These are phyloP conservation scores for Eudyptes chrysolophus DNA, from an alignment of 2,113 vertebrate genomes.

Conservation along the genomic window DNA sequence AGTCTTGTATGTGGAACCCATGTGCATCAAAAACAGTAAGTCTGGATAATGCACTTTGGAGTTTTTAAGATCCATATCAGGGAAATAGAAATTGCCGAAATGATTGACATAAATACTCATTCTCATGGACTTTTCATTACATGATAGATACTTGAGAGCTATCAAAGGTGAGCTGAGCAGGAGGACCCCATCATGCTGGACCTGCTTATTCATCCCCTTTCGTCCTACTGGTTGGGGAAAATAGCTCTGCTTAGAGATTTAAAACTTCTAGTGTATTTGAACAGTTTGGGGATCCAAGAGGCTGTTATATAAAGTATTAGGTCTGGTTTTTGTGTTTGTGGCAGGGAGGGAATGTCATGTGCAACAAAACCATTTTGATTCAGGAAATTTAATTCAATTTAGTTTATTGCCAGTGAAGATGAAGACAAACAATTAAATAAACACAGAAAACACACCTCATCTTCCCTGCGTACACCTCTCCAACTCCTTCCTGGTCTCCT, in stretches of 20 bases:
- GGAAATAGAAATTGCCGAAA: not conserved
- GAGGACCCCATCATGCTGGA: not conserved
- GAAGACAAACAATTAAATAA: not conserved
- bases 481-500: not conserved
- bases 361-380: not conserved
- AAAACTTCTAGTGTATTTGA: not conserved
- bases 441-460: not conserved
- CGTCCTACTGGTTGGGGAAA: not conserved
- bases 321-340: not conserved
- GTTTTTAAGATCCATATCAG: fast-evolving
- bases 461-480: not conserved
- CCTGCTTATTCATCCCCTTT: not conserved
- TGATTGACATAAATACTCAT: not conserved
- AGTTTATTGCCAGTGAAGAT: not conserved
- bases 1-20: not conserved
- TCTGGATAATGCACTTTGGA: not conserved
- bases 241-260: not conserved
- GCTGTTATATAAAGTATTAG: not conserved
- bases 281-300: not conserved
- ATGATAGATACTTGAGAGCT: not conserved
- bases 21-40: not conserved
- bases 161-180: not conserved
- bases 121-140: not conserved
- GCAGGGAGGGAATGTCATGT: not conserved
- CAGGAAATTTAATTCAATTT: not conserved